A percentile compares a stretch with the other conserved stretches of the same genome.
These are phyloP conservation scores for Trachymyrmex cornetzi DNA, from an alignment of 1,140 invertebrate genomes.

Conservation along the genomic window DNA sequence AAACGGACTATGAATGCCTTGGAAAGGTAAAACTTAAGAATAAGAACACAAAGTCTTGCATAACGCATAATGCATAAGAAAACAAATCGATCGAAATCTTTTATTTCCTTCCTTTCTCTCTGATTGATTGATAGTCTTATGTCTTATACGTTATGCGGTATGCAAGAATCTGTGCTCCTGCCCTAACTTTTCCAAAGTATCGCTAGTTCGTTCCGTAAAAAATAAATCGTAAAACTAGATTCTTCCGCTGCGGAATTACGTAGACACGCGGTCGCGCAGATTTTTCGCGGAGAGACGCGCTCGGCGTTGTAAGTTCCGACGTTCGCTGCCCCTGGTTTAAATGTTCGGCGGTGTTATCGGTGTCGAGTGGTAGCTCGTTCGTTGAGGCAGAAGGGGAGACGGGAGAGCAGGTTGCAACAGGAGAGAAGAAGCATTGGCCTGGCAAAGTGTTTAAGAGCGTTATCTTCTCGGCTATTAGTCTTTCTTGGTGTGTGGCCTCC, in stretches of 20 bases:
- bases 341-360: slow-evolving; percentile 53
- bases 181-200: not conserved
- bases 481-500: slow-evolving; percentile 86
- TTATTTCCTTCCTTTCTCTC: too few species aligned
- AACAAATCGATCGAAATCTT: too few species aligned
- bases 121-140: too few species aligned
- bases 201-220: not conserved
- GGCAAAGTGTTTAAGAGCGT: slow-evolving; percentile 86
- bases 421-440: slow-evolving; percentile 83
- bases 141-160: too few species aligned
- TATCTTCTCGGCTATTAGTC: slow-evolving; percentile 86
- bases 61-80: too few species aligned
- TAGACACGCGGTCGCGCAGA: not conserved
- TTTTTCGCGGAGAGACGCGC: not conserved
- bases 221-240: not conserved
- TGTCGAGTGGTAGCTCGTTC: slow-evolving; percentile 63
- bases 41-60: too few species aligned
- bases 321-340: slow-evolving; percentile 43
- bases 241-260: not conserved
- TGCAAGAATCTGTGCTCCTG: too few species aligned
- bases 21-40: too few species aligned
- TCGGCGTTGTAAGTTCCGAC: slow-evolving; percentile 8
- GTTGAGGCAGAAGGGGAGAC: slow-evolving; percentile 16
- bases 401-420: slow-evolving; percentile 71
- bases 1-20: too few species aligned